Base-by-base conservation (phyloP, 2,888 invertebrate genomes). In the Pogonocherus hispidulus region DNA sequence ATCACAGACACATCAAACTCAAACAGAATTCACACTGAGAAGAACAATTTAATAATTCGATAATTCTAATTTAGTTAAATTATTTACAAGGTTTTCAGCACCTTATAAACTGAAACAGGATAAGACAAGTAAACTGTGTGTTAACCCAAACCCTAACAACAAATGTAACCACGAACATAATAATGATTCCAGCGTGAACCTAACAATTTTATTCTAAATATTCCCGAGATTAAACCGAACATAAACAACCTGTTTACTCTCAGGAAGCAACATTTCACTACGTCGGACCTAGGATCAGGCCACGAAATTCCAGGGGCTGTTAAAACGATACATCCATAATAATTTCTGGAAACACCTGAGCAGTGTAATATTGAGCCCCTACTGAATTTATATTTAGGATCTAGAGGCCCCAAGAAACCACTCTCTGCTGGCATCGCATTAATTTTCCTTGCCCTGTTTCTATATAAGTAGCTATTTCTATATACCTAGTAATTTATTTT, bases 321-420 rank as follows among this genome's bases (percentile, higher is more conserved):
- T 52, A 52, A 52, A 52, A 52, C 52, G 32, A 52, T 52, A 52
- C 52, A 52, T 52, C 32, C 27, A 32, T 52, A 52, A 52, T 32
- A 52, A 52, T 52, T 52, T 52, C n/a, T 22, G 32, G 52, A 8
- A 32, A 52, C 52, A 52, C 52, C 52, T 52, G 52, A 18, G 52
- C 27, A 11, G 18, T 11, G 16, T 32, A 16, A 52, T 18, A 52
- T 52, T 52, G 20, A 32, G 32, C 16, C 11, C 52, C 52, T 6
- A 3, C 18, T 16, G 32, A 16, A 27, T 52, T 14, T 18, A 52
- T 52, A 52, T 52, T 52, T 52, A 32, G 52, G 16, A 16, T 27
- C 16, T 32, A 23, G 49, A 32, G 52, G 32, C 1, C 32, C 52
- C 32, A 52, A 18, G n/a, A 52, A 32, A 19, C 52, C 27, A 32